Evolutionary conservation across 2,797 vertebrate species (phyloP).

Genomic region (Characodon lateralis): DNA sequence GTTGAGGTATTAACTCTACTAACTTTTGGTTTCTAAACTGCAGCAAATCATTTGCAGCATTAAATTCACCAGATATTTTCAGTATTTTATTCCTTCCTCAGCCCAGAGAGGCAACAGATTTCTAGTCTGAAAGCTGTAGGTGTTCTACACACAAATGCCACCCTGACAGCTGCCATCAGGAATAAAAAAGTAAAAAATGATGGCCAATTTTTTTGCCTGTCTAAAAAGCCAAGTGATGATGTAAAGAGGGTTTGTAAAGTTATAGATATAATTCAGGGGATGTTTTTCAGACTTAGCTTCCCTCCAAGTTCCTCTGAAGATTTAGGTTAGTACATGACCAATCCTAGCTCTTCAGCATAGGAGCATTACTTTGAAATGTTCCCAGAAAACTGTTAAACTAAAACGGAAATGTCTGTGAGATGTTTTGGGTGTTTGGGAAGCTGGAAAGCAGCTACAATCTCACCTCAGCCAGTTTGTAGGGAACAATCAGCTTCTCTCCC

Average conservation of each 20-base stretch:
- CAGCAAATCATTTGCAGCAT: not conserved
- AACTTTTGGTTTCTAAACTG: not conserved
- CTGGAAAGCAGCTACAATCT: conserved; percentile 31
- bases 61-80: not conserved
- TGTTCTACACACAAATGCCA: not conserved
- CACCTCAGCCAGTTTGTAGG: conserved; percentile 95
- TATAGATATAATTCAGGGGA: not conserved
- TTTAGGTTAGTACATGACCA: not conserved
- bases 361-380: not conserved
- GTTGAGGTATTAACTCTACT: too few relatives aligned
- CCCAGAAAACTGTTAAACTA: not conserved
- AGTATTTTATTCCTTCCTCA: not conserved
- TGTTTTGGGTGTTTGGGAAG: not conserved
- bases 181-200: not conserved
- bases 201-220: not conserved
- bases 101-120: not conserved
- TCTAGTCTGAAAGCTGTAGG: too few relatives aligned
- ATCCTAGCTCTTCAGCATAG: not conserved
- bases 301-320: not conserved
- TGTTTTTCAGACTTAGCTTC: not conserved
- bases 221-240: not conserved
- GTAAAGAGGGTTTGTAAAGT: not conserved
- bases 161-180: not conserved
- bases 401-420: not conserved
- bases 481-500: conserved; percentile 95